These are phyloP conservation scores for Caradrina kadenii DNA, from an alignment of 2,888 invertebrate species.

Conservation along the genomic window DNA sequence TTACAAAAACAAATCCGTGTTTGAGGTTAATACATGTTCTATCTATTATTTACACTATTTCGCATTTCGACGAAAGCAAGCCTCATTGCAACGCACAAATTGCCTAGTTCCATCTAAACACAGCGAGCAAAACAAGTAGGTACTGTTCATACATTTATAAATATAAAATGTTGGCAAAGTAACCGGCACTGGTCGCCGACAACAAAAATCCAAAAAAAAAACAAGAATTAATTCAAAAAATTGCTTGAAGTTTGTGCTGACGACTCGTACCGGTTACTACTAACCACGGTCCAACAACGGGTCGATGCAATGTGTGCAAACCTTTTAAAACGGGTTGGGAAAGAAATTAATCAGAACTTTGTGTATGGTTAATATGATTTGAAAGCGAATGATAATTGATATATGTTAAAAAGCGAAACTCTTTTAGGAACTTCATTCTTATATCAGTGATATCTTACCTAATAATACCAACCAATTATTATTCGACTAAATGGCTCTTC, in stretches of 20 bases:
- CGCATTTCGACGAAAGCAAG: conserved; percentile 5
- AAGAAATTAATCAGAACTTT: conserved; percentile 12
- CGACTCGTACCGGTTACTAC: no score
- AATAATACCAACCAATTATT: no score
- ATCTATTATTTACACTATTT: conserved; percentile 15
- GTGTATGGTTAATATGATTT: conserved; percentile 32
- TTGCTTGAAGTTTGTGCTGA: no score
- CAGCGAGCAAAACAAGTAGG: conserved; percentile 18
- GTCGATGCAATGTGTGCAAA: conserved; percentile 3
- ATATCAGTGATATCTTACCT: background rate
- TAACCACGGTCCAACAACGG: no score
- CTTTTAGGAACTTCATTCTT: no score
- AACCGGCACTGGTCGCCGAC: no score
- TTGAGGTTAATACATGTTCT: background rate
- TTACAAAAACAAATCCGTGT: background rate
- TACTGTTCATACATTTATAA: conserved; percentile 26
- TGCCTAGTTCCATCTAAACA: conserved; percentile 2
- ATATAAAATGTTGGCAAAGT: no score
- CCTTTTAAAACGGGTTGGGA: conserved; percentile 17
- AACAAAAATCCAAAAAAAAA: no score
- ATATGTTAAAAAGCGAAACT: conserved; percentile 3
- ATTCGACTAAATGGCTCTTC: no score
- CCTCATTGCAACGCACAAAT: conserved; percentile 4
- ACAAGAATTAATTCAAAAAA: no score
- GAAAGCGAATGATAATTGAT: conserved; percentile 31